Evolutionary conservation across 2,888 invertebrate genomes (phyloP), one percentile per base, ranked within the genome.

Genomic region (Hydroisotoma schaefferi): DNA sequence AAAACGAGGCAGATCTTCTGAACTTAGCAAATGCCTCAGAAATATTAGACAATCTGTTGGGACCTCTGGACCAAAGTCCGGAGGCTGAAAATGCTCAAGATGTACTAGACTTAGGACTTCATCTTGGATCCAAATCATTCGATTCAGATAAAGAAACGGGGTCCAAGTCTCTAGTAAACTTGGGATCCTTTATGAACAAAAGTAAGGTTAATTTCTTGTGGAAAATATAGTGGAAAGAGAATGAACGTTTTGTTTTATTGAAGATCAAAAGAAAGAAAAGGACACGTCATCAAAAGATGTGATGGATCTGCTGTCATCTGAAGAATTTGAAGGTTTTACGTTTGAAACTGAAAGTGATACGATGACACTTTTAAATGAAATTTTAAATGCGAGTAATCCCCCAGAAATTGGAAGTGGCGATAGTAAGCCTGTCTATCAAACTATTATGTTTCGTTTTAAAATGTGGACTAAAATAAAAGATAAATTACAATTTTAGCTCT

Each of bases 301-400:
- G 26, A 61, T 60, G 55, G 69, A 70, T 44, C 59, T 72, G n/a
- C 58, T 72, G n/a, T 60, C 60, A 20, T 67, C 63, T 1, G 68
- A 68, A 12, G 70, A 70, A 33, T 67, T 69, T 52, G 72, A 70
- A 27, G 62, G 65, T 18, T 51, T 70, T 43, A 53, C 61, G 0
- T 65, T 69, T 57, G 72, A 72, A 52, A 60, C 57, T 1, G 64
- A 61, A 55, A 70, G 63, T 57, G 72, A 72, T 63, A 65, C 72
- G 8, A 63, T 69, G 63, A 59, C 67, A 38, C 56, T 72, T 54
- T 58, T 72, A 8, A 65, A 70, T 53, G 72, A 72, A 64, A 68
- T 72, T 61, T 56, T 70, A 18, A 67, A 37, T 46, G 65, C 53
- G 15, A 27, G 49, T 59, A 53, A 27, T 51, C 49, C 52, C 58